These are phyloP conservation scores for Alosa alosa DNA, from an alignment of 2,113 vertebrate species.

Conservation along the genomic window DNA sequence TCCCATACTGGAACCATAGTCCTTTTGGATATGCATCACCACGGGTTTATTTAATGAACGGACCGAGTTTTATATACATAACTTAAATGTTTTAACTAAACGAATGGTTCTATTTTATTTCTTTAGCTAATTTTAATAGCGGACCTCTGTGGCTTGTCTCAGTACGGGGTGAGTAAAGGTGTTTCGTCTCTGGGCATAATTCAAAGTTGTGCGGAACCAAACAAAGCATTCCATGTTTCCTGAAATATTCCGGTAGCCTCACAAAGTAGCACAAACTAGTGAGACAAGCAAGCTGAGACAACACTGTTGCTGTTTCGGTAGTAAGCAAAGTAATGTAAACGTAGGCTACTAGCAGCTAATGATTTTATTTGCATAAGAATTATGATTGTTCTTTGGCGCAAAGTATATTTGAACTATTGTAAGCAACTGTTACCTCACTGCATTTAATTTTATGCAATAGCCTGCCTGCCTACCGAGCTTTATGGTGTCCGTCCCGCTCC, in stretches of 20 bases:
- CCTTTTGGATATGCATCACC: neutral
- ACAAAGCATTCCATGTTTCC: neutral
- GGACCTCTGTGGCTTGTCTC: too few relatives aligned
- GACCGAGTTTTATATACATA: neutral
- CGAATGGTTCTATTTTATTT: too few relatives aligned
- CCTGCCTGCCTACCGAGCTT: neutral
- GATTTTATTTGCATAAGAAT: neutral
- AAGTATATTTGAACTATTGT: neutral
- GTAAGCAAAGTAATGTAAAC: neutral
- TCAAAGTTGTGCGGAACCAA: neutral
- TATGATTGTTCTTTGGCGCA: neutral
- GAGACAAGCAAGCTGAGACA: neutral
- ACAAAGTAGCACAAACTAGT: neutral
- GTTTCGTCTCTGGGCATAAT: neutral
- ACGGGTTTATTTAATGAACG: neutral
- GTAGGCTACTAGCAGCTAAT: neutral
- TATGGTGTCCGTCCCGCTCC: neutral
- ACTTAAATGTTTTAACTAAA: too few relatives aligned
- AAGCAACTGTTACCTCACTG: neutral
- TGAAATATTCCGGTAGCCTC: neutral
- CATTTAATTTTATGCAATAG: neutral
- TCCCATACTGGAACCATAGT: neutral
- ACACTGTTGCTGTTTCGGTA: neutral
- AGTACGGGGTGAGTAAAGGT: neutral
- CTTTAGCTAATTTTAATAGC: neutral